phyloP scores from a whole-genome alignment of 2,888 invertebrate genomes.

The Camptogramma bilineatum region DNA sequence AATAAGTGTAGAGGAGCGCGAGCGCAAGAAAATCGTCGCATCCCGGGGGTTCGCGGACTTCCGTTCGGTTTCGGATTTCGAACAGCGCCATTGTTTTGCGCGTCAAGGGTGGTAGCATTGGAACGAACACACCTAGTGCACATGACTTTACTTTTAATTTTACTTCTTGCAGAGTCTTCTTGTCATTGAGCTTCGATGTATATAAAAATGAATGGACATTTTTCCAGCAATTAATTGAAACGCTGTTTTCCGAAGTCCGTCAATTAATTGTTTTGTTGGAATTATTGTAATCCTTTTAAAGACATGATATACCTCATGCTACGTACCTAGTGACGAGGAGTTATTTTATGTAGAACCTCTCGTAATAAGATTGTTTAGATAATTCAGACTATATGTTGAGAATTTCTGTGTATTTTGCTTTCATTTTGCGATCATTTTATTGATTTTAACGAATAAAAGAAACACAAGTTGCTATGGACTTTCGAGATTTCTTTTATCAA shows the following conservation, averaged over 20 bases:
- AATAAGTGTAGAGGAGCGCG: constrained; percentile 62
- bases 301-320: neutral
- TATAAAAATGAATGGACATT: constrained; percentile 20
- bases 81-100: constrained; percentile 68
- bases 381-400: neutral
- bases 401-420: neutral
- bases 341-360: neutral
- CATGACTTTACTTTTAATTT: constrained; percentile 32
- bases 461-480: constrained; percentile 6
- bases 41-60: constrained; percentile 80
- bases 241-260: constrained; percentile 5
- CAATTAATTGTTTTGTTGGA: constrained; percentile 22
- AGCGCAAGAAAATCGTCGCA: constrained; percentile 80
- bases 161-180: constrained; percentile 25
- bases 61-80: constrained; percentile 80
- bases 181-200: constrained; percentile 16
- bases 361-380: neutral
- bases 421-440: neutral
- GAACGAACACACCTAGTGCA: constrained; percentile 29
- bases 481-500: constrained; percentile 42
- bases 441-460: constrained; percentile 6
- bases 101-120: constrained; percentile 66
- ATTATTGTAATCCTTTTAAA: constrained; percentile 5
- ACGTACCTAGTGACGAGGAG: neutral
- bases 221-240: constrained; percentile 29